Evolutionary conservation across 2,113 vertebrate species (phyloP).

Genomic region (Tragelaphus strepsiceros): DNA sequence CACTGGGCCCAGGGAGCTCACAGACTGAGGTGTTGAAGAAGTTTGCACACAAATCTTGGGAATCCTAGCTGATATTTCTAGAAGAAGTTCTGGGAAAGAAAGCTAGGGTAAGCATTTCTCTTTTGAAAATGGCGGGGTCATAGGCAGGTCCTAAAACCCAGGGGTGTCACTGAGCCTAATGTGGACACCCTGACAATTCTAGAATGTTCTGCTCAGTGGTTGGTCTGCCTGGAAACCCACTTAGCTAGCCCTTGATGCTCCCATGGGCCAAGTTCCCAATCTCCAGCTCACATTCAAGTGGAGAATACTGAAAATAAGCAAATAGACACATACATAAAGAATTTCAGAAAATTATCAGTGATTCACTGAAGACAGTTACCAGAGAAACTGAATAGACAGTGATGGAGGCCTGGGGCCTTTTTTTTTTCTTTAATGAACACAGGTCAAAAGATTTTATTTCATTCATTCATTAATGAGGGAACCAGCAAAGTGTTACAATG

Average conservation of each 20-base stretch:
- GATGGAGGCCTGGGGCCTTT: too few relatives aligned
- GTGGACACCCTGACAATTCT: neutral
- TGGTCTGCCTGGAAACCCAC: neutral
- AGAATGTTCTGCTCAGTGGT: neutral
- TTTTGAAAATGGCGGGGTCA: neutral
- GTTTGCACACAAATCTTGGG: neutral
- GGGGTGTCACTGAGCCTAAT: neutral
- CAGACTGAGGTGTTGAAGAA: neutral
- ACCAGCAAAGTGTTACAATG: neutral
- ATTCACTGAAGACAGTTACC: neutral
- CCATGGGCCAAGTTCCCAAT: neutral
- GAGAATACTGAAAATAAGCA: neutral
- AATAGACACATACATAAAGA: neutral
- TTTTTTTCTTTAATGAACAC: neutral
- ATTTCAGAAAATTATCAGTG: neutral
- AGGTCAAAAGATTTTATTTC: neutral
- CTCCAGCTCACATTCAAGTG: neutral
- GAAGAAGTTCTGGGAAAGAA: neutral
- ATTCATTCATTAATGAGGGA: neutral
- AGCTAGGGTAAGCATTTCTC: neutral
- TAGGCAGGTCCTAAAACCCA: neutral
- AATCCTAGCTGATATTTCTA: neutral
- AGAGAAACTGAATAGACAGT: neutral
- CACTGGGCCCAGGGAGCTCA: neutral
- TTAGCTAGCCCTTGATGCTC: neutral